Evolutionary conservation across 2,888 invertebrate genomes (phyloP).

Genomic region (Gibbula magus): DNA sequence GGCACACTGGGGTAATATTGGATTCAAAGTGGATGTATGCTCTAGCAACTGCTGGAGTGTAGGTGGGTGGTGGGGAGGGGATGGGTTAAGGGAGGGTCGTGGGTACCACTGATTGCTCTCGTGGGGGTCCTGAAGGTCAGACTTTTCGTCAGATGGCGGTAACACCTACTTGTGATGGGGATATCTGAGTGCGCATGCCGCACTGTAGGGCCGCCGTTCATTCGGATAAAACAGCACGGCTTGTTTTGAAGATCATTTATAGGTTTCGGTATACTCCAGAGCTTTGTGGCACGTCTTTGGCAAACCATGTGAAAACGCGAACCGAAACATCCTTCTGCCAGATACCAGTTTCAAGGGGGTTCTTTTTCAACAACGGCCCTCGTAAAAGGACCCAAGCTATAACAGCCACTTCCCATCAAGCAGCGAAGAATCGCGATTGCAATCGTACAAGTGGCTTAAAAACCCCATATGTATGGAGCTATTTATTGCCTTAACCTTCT

Average conservation of each 20-base stretch:
- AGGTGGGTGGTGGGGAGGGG: too few species aligned
- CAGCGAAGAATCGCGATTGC: not conserved
- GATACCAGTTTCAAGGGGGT: conserved; percentile 1
- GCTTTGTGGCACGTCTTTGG: not conserved
- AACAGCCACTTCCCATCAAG: not conserved
- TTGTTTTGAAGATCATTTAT: not conserved
- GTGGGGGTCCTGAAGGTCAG: not conserved
- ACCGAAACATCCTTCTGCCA: not conserved
- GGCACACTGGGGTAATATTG: too few species aligned
- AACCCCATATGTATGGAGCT: conserved; percentile 1
- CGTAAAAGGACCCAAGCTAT: not conserved
- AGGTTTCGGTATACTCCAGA: not conserved
- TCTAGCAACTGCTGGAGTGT: too few species aligned
- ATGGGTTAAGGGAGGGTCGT: not conserved
- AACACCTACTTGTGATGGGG: not conserved
- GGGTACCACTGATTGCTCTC: not conserved
- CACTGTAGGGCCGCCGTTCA: not conserved
- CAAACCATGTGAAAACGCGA: not conserved
- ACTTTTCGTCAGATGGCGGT: not conserved
- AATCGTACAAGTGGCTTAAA: conserved; percentile 11
- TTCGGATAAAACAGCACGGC: not conserved
- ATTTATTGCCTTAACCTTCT: conserved; percentile 11
- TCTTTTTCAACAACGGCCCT: not conserved
- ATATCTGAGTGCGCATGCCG: not conserved
- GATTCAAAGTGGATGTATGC: too few species aligned